phyloP scores from a whole-genome alignment of 2,113 vertebrate species.

The Echinops telfairi region DNA sequence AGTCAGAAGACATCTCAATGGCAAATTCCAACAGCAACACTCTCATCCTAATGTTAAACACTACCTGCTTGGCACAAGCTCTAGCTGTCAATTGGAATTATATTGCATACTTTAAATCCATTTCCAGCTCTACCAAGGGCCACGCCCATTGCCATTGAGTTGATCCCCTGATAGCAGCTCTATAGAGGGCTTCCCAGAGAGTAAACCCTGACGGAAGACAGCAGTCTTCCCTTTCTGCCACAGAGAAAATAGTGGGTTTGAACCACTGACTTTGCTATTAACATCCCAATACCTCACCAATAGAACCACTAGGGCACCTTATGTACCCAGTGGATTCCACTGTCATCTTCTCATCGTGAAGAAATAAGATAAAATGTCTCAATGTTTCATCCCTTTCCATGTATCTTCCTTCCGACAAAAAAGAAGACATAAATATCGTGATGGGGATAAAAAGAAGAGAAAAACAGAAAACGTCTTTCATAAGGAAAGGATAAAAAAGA shows the following conservation, averaged over 20 bases:
- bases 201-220: too few relatives aligned
- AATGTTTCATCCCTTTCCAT: not conserved
- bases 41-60: conserved; percentile 30
- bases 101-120: not conserved
- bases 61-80: not conserved
- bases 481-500: not conserved
- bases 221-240: too few relatives aligned
- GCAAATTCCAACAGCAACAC: not conserved
- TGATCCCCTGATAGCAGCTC: too few relatives aligned
- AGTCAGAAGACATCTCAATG: not conserved
- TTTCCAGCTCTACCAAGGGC: not conserved
- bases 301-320: too few relatives aligned
- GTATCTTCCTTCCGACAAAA: conserved; percentile 23
- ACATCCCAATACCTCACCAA: too few relatives aligned
- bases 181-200: too few relatives aligned
- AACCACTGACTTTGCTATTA: too few relatives aligned
- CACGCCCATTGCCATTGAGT: too few relatives aligned
- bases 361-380: not conserved
- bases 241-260: too few relatives aligned
- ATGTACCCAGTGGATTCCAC: too few relatives aligned
- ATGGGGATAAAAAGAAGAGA: not conserved
- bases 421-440: not conserved
- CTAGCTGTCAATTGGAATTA: not conserved
- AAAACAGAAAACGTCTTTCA: not conserved
- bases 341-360: too few relatives aligned